Conservation (phyloP, 2,888 invertebrate species). For the Melanchra persicariae region DNA sequence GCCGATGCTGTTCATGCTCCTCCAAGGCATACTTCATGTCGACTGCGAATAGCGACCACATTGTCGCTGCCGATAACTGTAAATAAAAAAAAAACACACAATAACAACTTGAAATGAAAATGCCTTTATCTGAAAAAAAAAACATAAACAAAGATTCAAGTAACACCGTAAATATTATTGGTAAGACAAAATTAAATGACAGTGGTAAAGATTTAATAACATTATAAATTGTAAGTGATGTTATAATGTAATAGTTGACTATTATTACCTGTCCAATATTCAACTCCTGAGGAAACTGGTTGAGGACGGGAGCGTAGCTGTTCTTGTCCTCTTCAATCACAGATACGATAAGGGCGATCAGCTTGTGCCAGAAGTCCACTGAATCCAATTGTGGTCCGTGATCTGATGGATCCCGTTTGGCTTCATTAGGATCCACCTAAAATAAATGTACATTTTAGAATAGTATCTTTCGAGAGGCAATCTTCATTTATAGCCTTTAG, state of each 20-base stretch:
- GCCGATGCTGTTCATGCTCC: constrained; percentile 98
- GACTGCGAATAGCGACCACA: constrained; percentile 99
- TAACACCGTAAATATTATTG: neutral
- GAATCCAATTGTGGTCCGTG: constrained; percentile 96
- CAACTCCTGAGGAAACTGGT: constrained; percentile 99
- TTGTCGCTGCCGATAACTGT: constrained; percentile 98
- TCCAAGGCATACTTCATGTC: constrained; percentile 99
- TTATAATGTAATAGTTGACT: neutral
- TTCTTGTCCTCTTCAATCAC: constrained; percentile 99
- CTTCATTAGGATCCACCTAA: constrained; percentile 97
- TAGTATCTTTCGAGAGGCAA: constrained; percentile 4
- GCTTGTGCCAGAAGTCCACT: constrained; percentile 99
- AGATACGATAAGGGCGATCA: constrained; percentile 98
- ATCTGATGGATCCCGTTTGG: constrained; percentile 96
- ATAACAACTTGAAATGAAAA: neutral
- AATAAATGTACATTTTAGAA: neutral
- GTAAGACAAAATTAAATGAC: neutral
- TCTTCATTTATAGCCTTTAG: neutral
- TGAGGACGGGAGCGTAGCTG: constrained; percentile 99
- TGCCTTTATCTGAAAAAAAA: neutral
- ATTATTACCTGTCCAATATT: constrained; percentile 97
- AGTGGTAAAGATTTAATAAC: neutral
- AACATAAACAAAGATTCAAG: neutral
- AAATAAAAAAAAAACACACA: constrained; percentile 57
- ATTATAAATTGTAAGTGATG: neutral